Percentiles rank a stretch among this genome's conserved stretches.
Evolutionary conservation across 1,140 invertebrate species (phyloP).

Genomic region (Periplaneta americana): DNA sequence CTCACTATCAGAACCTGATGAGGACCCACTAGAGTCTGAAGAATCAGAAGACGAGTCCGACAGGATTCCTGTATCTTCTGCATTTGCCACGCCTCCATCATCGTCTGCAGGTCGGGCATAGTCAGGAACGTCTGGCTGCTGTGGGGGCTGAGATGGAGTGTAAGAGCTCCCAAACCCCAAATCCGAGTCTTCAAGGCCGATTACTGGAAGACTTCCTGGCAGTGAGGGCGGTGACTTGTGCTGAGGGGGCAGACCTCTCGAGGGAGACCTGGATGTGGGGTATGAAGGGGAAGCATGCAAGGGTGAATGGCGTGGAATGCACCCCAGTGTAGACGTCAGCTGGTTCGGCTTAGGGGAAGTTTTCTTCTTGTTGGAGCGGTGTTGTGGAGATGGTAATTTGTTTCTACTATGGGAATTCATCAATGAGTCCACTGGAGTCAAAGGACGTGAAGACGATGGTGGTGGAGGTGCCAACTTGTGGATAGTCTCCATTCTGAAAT

Average conservation of each 20-base stretch:
- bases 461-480: conserved; percentile 33
- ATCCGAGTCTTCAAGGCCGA: conserved; percentile 41
- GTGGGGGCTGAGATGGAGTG: background rate
- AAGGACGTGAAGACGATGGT: conserved; percentile 27
- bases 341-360: conserved; percentile 1
- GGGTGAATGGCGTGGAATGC: conserved; percentile 43
- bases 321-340: conserved; percentile 1
- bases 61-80: conserved; percentile 26
- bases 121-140: background rate
- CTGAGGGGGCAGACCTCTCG: conserved; percentile 5
- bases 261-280: conserved; percentile 13
- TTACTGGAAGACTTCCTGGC: conserved; percentile 66
- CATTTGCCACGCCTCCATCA: background rate
- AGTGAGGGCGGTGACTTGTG: conserved; percentile 28
- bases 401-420: background rate
- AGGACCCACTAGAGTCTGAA: conserved; percentile 28
- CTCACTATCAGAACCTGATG: conserved; percentile 37
- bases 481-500: conserved; percentile 29
- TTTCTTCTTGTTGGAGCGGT: background rate
- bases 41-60: conserved; percentile 27
- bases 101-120: background rate
- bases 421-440: conserved; percentile 40
- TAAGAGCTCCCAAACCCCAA: background rate
- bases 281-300: conserved; percentile 41
- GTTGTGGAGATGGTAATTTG: background rate